These are phyloP conservation scores for Paguma larvata DNA, from an alignment of 2,797 vertebrate species.

Conservation along the genomic window DNA sequence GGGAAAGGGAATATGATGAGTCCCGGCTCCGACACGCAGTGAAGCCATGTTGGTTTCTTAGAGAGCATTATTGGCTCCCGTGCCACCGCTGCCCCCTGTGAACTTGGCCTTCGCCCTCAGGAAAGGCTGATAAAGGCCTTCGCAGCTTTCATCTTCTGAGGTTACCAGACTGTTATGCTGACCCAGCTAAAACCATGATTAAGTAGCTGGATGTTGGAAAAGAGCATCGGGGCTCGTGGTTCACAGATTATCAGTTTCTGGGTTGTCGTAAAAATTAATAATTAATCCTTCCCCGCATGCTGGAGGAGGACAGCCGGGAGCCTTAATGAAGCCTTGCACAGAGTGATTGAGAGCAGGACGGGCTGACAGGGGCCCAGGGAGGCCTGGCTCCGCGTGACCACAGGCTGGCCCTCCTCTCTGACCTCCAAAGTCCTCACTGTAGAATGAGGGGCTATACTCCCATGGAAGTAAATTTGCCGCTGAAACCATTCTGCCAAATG, in stretches of 20 bases:
- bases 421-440: too few species aligned
- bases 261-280: constrained; percentile 81
- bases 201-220: constrained; percentile 48
- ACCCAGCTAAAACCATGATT: constrained; percentile 69
- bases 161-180: constrained; percentile 30
- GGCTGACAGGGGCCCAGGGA: accelerated
- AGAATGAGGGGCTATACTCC: neutral
- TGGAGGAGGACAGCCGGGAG: neutral
- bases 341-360: neutral
- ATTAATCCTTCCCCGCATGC: constrained; percentile 67
- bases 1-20: neutral
- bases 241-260: constrained; percentile 30
- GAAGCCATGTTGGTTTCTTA: constrained; percentile 48
- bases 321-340: neutral
- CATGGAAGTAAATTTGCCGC: neutral
- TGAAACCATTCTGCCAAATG: neutral
- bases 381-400: neutral
- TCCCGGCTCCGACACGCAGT: neutral
- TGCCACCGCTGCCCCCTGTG: neutral
- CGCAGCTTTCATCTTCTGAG: neutral
- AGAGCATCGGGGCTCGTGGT: constrained; percentile 20
- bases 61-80: neutral
- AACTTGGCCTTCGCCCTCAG: constrained; percentile 74
- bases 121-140: constrained; percentile 37
- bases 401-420: neutral